Conservation (phyloP, 2,888 invertebrate species). For the Autographa pulchrina region DNA sequence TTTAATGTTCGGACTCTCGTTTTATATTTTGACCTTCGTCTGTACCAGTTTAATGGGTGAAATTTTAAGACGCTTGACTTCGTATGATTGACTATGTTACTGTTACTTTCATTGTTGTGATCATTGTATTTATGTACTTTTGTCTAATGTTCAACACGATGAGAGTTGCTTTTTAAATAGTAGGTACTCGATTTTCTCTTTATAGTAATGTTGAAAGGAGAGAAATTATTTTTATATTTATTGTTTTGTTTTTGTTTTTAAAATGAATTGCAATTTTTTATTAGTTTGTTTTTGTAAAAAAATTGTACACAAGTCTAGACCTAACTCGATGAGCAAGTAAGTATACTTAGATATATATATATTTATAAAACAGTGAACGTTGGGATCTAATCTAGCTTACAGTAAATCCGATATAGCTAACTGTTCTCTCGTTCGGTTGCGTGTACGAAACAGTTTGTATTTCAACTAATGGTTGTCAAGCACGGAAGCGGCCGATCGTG, state of each 20-base stretch:
- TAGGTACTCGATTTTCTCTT: conserved; percentile 37
- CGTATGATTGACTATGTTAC: conserved; percentile 67
- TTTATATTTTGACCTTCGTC: conserved; percentile 75
- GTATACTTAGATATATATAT: conserved; percentile 13
- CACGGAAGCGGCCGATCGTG: conserved; percentile 72
- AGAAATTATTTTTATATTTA: conserved; percentile 32
- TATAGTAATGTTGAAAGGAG: conserved; percentile 18
- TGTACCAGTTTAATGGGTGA: conserved; percentile 66
- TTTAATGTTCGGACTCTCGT: conserved; percentile 68
- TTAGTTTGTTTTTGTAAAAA: too few relatives aligned
- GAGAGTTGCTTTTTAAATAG: conserved; percentile 40
- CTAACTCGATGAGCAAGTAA: background rate
- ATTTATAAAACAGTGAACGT: conserved; percentile 35
- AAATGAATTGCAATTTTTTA: background rate
- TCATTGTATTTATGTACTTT: conserved; percentile 53
- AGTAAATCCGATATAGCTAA: conserved; percentile 64
- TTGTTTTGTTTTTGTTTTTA: background rate
- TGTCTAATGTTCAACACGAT: conserved; percentile 25
- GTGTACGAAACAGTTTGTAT: conserved; percentile 66
- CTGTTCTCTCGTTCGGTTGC: conserved; percentile 62
- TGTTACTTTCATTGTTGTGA: conserved; percentile 71
- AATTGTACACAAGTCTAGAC: background rate
- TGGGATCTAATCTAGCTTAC: conserved; percentile 55
- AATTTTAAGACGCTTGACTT: conserved; percentile 56
- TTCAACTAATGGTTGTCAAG: conserved; percentile 66